Conservation (phyloP, 2,888 invertebrate genomes). For the Zaprionus lineosus region DNA sequence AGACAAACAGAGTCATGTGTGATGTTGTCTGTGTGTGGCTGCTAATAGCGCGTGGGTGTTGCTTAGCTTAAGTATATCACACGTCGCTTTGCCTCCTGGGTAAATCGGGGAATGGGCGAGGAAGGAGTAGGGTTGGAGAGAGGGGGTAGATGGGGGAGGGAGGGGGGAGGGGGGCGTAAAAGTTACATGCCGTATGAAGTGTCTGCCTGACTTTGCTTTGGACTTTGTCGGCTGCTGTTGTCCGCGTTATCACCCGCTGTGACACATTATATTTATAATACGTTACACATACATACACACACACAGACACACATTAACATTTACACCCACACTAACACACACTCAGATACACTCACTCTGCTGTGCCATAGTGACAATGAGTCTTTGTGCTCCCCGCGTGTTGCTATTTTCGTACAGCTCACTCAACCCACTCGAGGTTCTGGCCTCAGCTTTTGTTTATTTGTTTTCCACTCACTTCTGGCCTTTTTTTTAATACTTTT, state of each 20-base stretch:
- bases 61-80: constrained; percentile 47
- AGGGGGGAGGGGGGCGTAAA: constrained; percentile 16
- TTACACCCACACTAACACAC: constrained; percentile 4
- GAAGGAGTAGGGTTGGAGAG: background rate
- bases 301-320: constrained; percentile 1
- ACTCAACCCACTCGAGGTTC: constrained; percentile 46
- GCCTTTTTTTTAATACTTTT: constrained; percentile 18
- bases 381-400: constrained; percentile 29
- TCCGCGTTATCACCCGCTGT: constrained; percentile 68
- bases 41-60: constrained; percentile 57
- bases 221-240: constrained; percentile 38
- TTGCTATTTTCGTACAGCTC: constrained; percentile 57
- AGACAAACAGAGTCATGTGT: too few species aligned
- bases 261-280: constrained; percentile 77
- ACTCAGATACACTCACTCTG: too few species aligned
- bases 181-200: constrained; percentile 51
- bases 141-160: background rate
- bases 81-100: constrained; percentile 14
- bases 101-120: background rate
- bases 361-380: constrained; percentile 37
- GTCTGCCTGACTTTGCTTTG: constrained; percentile 57
- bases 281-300: constrained; percentile 16
- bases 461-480: constrained; percentile 22
- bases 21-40: constrained; percentile 10
- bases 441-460: constrained; percentile 40